phyloP scores from a whole-genome alignment of 1,140 invertebrate species.

The Batillaria attramentaria region DNA sequence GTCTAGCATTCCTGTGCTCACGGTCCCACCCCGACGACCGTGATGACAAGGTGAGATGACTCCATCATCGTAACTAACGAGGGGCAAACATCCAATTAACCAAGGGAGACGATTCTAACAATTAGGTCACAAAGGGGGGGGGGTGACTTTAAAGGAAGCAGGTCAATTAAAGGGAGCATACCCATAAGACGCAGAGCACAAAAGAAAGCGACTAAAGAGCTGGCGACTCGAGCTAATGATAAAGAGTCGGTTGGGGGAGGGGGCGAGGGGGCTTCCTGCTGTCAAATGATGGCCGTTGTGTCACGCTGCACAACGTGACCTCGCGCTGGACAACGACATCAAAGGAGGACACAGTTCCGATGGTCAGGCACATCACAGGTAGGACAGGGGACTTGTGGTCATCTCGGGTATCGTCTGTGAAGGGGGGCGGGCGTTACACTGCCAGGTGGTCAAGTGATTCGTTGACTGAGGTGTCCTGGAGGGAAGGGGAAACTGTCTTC shows the following conservation, averaged over 20 bases:
- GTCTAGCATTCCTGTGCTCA: not conserved
- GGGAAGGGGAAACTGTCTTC: too few relatives aligned
- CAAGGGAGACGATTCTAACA: conserved; percentile 6
- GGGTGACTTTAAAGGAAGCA: not conserved
- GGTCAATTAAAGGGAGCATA: not conserved
- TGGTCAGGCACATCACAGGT: too few relatives aligned
- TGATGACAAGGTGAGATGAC: too few relatives aligned
- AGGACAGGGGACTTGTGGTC: not conserved
- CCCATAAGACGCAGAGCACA: not conserved
- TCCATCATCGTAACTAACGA: too few relatives aligned
- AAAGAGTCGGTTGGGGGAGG: not conserved
- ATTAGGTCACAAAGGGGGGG: not conserved
- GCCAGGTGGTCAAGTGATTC: too few relatives aligned
- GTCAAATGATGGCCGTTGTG: not conserved
- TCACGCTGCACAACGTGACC: too few relatives aligned
- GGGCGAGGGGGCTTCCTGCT: not conserved
- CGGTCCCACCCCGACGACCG: not conserved
- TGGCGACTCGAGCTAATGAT: not conserved
- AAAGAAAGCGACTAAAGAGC: not conserved
- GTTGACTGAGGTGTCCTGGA: too few relatives aligned
- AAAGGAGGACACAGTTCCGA: not conserved
- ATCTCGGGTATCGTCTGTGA: not conserved
- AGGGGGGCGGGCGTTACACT: too few relatives aligned
- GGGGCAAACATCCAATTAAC: too few relatives aligned
- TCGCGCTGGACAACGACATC: too few relatives aligned